A percentile compares a stretch with the other conserved stretches of the same genome.
Evolutionary conservation across 2,797 vertebrate genomes (phyloP).

Genomic region (Melanotaenia boesemani): DNA sequence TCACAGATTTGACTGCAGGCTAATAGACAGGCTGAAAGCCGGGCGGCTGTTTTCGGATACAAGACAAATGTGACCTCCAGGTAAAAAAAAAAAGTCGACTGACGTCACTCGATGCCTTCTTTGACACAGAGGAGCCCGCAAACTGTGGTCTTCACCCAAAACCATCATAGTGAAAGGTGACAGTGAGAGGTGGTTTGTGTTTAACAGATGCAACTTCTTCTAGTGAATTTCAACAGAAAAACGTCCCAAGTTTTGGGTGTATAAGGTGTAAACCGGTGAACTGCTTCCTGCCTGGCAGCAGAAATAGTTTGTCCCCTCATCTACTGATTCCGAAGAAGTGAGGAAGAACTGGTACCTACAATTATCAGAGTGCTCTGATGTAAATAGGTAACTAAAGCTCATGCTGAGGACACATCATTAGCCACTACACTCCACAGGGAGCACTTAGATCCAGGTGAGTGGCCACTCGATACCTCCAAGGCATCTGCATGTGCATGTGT

Average conservation of each 20-base stretch:
- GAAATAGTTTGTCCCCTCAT: background rate
- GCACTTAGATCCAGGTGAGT: constrained; percentile 81
- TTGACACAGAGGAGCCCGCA: background rate
- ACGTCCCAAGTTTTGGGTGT: background rate
- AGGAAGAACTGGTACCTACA: constrained; percentile 26
- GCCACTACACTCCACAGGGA: constrained; percentile 71
- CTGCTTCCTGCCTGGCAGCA: background rate
- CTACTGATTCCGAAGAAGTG: constrained; percentile 23
- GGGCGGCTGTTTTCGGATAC: constrained; percentile 33
- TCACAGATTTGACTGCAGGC: constrained; percentile 67
- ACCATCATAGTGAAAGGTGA: background rate
- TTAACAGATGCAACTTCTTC: background rate
- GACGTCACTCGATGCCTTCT: background rate
- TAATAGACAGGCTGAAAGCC: constrained; percentile 59
- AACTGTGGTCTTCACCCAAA: constrained; percentile 7
- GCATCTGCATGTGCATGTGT: constrained; percentile 47
- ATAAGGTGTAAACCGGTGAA: background rate
- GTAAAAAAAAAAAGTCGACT: constrained; percentile 26
- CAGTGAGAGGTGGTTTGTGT: background rate
- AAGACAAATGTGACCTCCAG: constrained; percentile 38
- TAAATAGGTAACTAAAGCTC: constrained; percentile 85
- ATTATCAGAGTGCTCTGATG: constrained; percentile 63
- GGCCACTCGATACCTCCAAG: constrained; percentile 72
- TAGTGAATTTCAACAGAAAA: background rate
- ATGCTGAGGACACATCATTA: constrained; percentile 84